Base-by-base conservation (phyloP, 2,888 invertebrate genomes). In the Epistrophe eligans region DNA sequence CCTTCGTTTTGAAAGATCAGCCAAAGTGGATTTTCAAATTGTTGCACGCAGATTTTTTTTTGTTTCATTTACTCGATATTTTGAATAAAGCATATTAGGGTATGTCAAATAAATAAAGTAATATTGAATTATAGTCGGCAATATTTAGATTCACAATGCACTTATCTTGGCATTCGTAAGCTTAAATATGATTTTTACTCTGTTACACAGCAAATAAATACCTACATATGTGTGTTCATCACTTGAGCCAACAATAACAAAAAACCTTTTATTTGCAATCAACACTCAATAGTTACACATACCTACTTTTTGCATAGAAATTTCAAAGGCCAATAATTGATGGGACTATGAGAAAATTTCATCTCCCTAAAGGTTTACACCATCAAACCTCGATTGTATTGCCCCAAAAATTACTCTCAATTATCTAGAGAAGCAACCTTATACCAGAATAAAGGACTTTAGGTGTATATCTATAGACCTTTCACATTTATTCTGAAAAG, bases 371-470 rank as follows among this genome's bases (percentile, higher is more conserved):
- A 70, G 71, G 50, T 60, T 60, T 72, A 85, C 77, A 73, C 52
- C 70, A 60, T 58, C 64, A 58, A 71, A 50, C 19, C 19, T 24
- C 45, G 50, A 66, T 62, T 84, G 77, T 10, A 43, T 40, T 28
- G 52, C 55, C 72, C 50, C 48, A 45, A 57, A 70, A 55, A 66
- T 57, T 79, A 64, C 50, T 77, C 67, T 24, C 74, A 84, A 84
- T 76, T 79, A 79, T 80, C 80, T 55, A 7, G 24, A 66, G 19
- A 58, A 72, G 15, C 58, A 72, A 43, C 48, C 19, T n/a, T 19
- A 58, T 35, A 35, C 58, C 28, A 38, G 24, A 40, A 71, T 40
- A 28, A 38, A 13, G 32, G n/a, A 48, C 43, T 62, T 62, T 40
- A 24, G 38, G 52, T 52, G 24, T 24, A 52, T 24, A 13, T 62